These are phyloP conservation scores for Aeoliscus strigatus DNA, from an alignment of 2,797 vertebrate genomes.

Conservation along the genomic window DNA sequence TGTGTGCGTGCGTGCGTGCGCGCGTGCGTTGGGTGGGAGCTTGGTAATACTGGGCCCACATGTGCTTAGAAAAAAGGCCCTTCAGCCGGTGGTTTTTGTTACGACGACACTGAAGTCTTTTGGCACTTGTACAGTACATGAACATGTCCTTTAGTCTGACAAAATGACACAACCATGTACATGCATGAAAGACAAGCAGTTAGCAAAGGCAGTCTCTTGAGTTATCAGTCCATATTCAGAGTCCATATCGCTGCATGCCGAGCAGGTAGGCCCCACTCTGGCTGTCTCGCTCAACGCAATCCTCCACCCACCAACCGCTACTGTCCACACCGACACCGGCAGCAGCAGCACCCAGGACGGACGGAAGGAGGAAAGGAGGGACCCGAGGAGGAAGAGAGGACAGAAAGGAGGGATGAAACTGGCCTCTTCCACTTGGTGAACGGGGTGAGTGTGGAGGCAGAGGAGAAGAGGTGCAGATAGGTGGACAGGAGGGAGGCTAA, in stretches of 20 bases:
- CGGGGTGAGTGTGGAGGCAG: conserved; percentile 74
- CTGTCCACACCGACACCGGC: conserved; percentile 73
- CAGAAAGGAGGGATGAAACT: conserved; percentile 78
- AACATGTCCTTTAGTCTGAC: conserved; percentile 75
- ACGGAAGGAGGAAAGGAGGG: conserved; percentile 69
- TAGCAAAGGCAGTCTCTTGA: conserved; percentile 76
- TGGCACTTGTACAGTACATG: conserved; percentile 80
- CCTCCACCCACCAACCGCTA: conserved; percentile 81
- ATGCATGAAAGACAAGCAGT: conserved; percentile 80
- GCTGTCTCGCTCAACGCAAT: conserved; percentile 75
- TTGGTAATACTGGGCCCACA: conserved; percentile 50
- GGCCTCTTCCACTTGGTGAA: conserved; percentile 77
- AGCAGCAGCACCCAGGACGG: conserved; percentile 66
- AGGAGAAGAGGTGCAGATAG: conserved; percentile 49
- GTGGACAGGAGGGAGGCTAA: conserved; percentile 65
- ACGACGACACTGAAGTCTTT: conserved; percentile 69
- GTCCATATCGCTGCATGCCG: conserved; percentile 76
- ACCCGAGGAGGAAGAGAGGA: conserved; percentile 79
- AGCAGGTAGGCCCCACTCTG: conserved; percentile 74
- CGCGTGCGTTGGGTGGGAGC: conserved; percentile 41
- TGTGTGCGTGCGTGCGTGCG: conserved; percentile 22
- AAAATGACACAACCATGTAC: conserved; percentile 79
- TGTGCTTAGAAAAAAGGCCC: conserved; percentile 68
- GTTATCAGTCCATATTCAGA: conserved; percentile 68
- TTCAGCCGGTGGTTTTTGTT: conserved; percentile 62